phyloP scores from a whole-genome alignment of 2,888 invertebrate species.

The Hemaris fuciformis region DNA sequence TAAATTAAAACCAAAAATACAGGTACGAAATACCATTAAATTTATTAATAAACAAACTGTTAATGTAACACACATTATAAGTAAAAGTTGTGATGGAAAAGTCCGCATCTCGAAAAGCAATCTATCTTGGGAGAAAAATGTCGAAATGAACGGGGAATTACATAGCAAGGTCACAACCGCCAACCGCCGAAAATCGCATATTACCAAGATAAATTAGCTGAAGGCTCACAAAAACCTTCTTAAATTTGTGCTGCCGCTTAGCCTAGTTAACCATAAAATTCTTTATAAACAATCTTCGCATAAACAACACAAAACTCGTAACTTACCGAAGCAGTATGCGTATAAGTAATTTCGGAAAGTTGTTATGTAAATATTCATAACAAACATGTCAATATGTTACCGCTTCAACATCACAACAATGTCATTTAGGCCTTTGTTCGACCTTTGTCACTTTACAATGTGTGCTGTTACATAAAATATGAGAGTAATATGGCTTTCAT shows the following conservation, averaged over 20 bases:
- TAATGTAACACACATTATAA: background rate
- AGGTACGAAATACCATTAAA: background rate
- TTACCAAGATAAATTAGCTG: conserved; percentile 17
- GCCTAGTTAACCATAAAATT: conserved; percentile 1
- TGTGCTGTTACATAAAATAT: conserved; percentile 1
- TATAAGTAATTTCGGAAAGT: background rate
- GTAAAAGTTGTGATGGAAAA: conserved; percentile 9
- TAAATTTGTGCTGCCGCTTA: conserved; percentile 8
- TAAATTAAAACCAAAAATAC: no score
- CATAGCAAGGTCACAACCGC: conserved; percentile 26
- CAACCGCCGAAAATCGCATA: conserved; percentile 14
- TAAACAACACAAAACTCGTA: background rate
- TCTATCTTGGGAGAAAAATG: conserved; percentile 26
- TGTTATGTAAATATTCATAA: conserved; percentile 2
- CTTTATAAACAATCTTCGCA: background rate
- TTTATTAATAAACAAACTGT: background rate
- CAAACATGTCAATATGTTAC: conserved; percentile 7
- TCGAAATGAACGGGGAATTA: conserved; percentile 32
- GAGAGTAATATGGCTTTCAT: conserved; percentile 3
- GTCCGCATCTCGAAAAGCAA: conserved; percentile 17
- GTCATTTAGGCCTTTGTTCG: background rate
- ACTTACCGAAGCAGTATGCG: background rate
- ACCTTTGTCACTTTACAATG: background rate
- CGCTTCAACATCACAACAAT: background rate
- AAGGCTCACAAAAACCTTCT: conserved; percentile 3